Base-by-base conservation (phyloP, 2,888 invertebrate genomes). In the Tortricodes alternella region DNA sequence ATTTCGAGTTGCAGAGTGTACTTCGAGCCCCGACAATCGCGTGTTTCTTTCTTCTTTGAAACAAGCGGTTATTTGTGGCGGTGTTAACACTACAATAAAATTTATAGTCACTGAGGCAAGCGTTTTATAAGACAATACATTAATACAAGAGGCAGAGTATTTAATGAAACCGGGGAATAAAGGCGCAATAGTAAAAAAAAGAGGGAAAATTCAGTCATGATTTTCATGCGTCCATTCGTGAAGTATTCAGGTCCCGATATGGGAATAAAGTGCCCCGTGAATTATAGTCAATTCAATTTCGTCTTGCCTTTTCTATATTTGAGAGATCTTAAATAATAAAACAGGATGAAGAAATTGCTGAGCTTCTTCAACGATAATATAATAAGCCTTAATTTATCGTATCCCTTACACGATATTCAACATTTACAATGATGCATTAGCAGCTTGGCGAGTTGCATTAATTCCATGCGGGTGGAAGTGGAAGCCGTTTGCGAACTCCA, bases 381-480 rank as follows among this genome's bases (percentile, higher is more conserved):
- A 4, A n/a, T 24, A 8, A 24, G 23, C 39, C 16, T 1, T 24
- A 43, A 29, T 9, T 29, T 5, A n/a, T 19, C 21, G 18, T 24
- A 41, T 29, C 19, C 46, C 24, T 29, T 15, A 37, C 11, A 19
- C 15, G 21, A 9, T 32, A 27, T 35, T 53, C 35, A 41, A 41
- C 38, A 32, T 48, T 37, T 39, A 39, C 48, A 41, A 55, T 49
- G 34, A 48, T 48, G 39, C 41, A 55, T 41, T 19, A 41, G 34
- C 52, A 5, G 13, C 19, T 24, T n/a, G 55, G 41, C 55, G 50
- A 56, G 44, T 56, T 49, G 37, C 16, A 23, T 56, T 50, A 50
- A n/a, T 43, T 56, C 21, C 32, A 11, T 9, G 5, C 29, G 44
- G 44, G 21, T 38, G 43, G 13, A 38, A n/a, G n/a, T n/a, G n/a